A percentile compares a stretch with the other conserved stretches of the same genome.
phyloP scores from a whole-genome alignment of 2,888 invertebrate species.

The Cylloceria caligata region DNA sequence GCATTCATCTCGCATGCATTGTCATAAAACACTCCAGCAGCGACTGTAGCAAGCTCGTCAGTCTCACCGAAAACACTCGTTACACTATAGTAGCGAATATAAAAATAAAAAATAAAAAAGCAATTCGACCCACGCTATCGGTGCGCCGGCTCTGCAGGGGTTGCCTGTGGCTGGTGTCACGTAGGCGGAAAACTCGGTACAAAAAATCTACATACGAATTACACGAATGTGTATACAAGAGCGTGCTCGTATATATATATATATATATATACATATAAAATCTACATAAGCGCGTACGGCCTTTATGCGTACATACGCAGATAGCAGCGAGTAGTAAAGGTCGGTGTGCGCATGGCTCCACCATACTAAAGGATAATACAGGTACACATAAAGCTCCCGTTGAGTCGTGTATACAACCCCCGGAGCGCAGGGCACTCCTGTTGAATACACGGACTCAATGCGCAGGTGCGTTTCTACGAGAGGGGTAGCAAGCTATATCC shows the following conservation, averaged over 20 bases:
- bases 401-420: constrained; percentile 17
- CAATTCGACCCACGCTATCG: constrained; percentile 43
- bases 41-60: constrained; percentile 14
- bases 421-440: constrained; percentile 44
- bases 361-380: constrained; percentile 20
- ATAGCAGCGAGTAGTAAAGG: constrained; percentile 35
- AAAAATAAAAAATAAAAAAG: neutral
- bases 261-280: no score
- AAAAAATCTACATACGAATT: constrained; percentile 63
- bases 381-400: constrained; percentile 17
- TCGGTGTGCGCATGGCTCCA: constrained; percentile 55
- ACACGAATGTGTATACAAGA: constrained; percentile 17
- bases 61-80: constrained; percentile 23
- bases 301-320: neutral
- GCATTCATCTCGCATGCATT: constrained; percentile 16
- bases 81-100: neutral
- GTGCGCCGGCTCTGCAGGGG: constrained; percentile 40
- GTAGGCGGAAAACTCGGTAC: constrained; percentile 55
- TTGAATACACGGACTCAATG: constrained; percentile 49
- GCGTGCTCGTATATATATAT: constrained; percentile 22
- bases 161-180: constrained; percentile 43
- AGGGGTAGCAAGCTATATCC: constrained; percentile 13
- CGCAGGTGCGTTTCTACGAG: constrained; percentile 40
- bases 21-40: constrained; percentile 11
- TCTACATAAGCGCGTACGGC: neutral